Evolutionary conservation across 2,888 invertebrate species (phyloP), one percentile per base, ranked within the genome.

Genomic region (Gryllus longicercus): DNA sequence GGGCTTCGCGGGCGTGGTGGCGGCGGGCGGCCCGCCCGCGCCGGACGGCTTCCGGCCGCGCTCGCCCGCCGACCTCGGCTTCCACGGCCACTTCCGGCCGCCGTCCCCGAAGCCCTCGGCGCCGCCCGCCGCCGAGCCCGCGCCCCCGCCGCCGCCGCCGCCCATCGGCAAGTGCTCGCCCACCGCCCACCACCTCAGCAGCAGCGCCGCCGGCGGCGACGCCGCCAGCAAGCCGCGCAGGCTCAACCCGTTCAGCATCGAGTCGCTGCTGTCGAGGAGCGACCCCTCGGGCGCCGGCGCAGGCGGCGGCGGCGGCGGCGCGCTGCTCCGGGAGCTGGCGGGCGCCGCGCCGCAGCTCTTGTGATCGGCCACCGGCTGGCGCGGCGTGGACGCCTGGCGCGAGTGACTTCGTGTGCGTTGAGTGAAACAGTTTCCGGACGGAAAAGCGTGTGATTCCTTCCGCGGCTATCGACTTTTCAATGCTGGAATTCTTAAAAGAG

Each of bases 211-310:
- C 89, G 85, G 88, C 87, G 0, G 63, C 78, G 78, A 77, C 75
- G 79, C 50, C 81, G 63, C 82, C 82, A 80, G 89, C 87, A 87
- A 91, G 90, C 86, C 92, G 90, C 89, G 92, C 90, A 87, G 92
- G 84, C 90, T 91, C 83, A 95, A 95, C 88, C 95, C 96, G 79
- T 96, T 96, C 89, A 95, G 95, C 89, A 96, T 96, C 91, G 96
- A 96, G 86, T 95, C 95, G 81, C 88, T 96, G 84, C 90, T 96
- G 85, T 93, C 93, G 85, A 93, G 91, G 18, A 63, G 63, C 18
- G 63, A 63, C 3, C 63, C 63, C 0, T 63, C 63, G n/a, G n/a
- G 12, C n/a, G 63, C 38, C n/a, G n/a, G n/a, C n/a, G n/a, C n/a
- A 8, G 38, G 38, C 38, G 38, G 5, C 38, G 38, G 38, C 38